phyloP scores from a whole-genome alignment of 2,888 invertebrate species.

The Tiliacea aurago region DNA sequence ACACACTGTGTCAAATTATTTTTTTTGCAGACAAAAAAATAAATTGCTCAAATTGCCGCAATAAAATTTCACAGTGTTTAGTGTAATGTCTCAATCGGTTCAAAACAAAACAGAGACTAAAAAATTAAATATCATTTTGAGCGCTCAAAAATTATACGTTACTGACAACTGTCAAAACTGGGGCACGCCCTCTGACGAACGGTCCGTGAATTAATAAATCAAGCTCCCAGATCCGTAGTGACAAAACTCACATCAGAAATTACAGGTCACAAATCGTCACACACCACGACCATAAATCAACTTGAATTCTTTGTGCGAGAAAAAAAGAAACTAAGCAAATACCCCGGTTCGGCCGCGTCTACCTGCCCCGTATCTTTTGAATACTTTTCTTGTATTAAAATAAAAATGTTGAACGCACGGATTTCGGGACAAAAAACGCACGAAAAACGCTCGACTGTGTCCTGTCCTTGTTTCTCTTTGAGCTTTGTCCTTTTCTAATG shows the following conservation, averaged over 20 bases:
- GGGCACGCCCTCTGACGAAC: slow-evolving; percentile 79
- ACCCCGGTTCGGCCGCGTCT: slow-evolving; percentile 82
- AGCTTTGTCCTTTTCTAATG: slow-evolving; percentile 75
- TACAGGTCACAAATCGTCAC: slow-evolving; percentile 90
- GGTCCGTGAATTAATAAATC: slow-evolving; percentile 87
- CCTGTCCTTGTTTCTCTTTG: slow-evolving; percentile 72
- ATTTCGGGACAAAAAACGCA: slow-evolving; percentile 88
- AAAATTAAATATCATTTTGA: slow-evolving; percentile 66
- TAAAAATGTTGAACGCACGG: slow-evolving; percentile 88
- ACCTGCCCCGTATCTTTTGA: slow-evolving; percentile 89
- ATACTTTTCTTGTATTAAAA: slow-evolving; percentile 90
- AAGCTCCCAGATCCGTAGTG: slow-evolving; percentile 82
- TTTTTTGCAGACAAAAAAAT: slow-evolving; percentile 48
- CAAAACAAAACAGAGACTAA: slow-evolving; percentile 64
- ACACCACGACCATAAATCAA: slow-evolving; percentile 87
- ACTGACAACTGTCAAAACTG: slow-evolving; percentile 82
- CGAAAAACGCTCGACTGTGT: slow-evolving; percentile 86
- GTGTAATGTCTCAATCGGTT: slow-evolving; percentile 65
- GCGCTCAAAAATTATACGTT: slow-evolving; percentile 80
- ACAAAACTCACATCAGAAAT: slow-evolving; percentile 89
- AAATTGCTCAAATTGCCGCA: slow-evolving; percentile 55
- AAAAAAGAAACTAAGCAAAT: slow-evolving; percentile 89
- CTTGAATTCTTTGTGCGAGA: slow-evolving; percentile 85
- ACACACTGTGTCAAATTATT: slow-evolving; percentile 50
- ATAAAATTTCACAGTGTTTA: slow-evolving; percentile 65